Evolutionary conservation across 37 sponge, comb jelly and placozoan species (phyloP), one percentile per base, ranked within the genome.

Genomic region (Chondrilla cf. caribensis): DNA sequence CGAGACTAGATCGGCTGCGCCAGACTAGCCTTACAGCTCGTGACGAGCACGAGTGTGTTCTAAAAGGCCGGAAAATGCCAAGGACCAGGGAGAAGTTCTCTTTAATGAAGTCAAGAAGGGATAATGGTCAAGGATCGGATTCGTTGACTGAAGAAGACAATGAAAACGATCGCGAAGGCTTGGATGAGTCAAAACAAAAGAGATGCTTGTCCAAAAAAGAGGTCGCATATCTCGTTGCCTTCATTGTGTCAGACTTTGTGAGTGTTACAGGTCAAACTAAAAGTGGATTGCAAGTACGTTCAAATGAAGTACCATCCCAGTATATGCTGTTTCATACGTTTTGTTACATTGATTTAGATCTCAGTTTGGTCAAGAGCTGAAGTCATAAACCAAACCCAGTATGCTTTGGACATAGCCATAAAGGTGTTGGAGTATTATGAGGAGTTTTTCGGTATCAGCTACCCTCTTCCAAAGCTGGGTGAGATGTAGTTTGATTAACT

Each of bases 391-490:
- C 66, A 86, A 42, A 93, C 92, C 9, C 19, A 77, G 9, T 95
- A 87, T 87, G 95, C 95, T 29, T 85, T 93, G 41, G 36, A 83
- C 17, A 78, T 86, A 17, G 93, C 88, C 22, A 77, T 15, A 32
- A 31, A 81, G 3, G 83, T 95, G 3, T 44, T 95, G 33, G 60
- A 32, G 32, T 95, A 87, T 57, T 97, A 95, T 78, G 95, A 97
- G 60, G 39, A 58, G 38, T 86, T 84, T 80, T 97, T 91, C 62
- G 83, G 72, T 14, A 83, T 97, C 22, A 32, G 78, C 6, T 97
- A 90, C 81, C 98, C 98, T 51, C 90, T 97, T 2, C 90, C 89
- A 6, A 97, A 97, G 57, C 94, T 86, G 93, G 97, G 97, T 93
- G 77, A 29, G 59, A 54, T 42, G 33, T 15, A 19, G 1, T 22